These are phyloP conservation scores for Uromys caudimaculatus DNA, from an alignment of 2,797 vertebrate species.

Conservation along the genomic window DNA sequence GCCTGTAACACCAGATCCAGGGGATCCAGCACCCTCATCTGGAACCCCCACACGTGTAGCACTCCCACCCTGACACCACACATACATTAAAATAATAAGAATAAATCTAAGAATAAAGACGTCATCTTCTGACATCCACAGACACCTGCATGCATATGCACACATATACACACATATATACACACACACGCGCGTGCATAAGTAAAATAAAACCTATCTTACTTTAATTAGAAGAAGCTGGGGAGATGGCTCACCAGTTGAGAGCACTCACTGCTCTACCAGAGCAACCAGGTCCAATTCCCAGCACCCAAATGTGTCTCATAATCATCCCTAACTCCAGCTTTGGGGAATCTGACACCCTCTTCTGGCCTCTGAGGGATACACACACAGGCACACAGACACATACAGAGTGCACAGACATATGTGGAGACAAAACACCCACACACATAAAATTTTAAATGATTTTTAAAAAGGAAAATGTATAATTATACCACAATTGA, in stretches of 20 bases:
- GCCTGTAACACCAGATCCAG: not conserved
- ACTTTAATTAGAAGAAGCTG: not conserved
- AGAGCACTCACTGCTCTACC: not conserved
- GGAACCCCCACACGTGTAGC: not conserved
- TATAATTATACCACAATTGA: not conserved
- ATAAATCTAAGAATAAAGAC: not conserved
- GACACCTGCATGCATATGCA: not conserved
- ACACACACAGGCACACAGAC: not conserved
- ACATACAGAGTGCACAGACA: not conserved
- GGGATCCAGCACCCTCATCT: not conserved
- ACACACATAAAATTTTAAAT: not conserved
- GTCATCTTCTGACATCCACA: not conserved
- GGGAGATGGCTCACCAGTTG: too few relatives aligned
- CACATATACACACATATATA: not conserved
- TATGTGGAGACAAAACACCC: not conserved
- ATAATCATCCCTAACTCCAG: not conserved
- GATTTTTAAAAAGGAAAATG: not conserved
- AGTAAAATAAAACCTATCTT: not conserved
- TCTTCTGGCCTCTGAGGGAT: not conserved
- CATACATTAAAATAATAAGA: not conserved
- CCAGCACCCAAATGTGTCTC: too few relatives aligned
- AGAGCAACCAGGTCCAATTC: not conserved
- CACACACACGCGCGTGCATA: not conserved
- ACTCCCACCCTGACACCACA: not conserved
- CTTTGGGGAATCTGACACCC: not conserved